phyloP scores from a whole-genome alignment of 1,140 invertebrate genomes.

The Psix sp. region DNA sequence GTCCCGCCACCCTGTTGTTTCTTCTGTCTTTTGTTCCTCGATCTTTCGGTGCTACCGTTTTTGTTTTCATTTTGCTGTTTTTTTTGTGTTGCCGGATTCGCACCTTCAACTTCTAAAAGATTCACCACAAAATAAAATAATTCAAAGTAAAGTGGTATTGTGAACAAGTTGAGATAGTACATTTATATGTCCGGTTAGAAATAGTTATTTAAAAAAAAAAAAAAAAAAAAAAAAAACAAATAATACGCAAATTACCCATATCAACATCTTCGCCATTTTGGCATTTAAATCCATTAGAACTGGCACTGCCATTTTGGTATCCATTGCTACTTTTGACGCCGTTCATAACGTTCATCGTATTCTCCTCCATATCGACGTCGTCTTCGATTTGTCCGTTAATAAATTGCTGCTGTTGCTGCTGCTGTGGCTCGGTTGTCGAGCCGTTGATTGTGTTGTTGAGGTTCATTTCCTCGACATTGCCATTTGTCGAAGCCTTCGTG shows the following conservation, averaged over 20 bases:
- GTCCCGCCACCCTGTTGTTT: too few species aligned
- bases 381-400: constrained; percentile 74
- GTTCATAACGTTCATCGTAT: constrained; percentile 62
- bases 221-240: constrained; percentile 25
- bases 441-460: constrained; percentile 72
- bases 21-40: too few species aligned
- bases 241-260: constrained; percentile 77
- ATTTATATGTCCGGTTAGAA: not conserved
- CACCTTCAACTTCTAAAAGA: constrained; percentile 74
- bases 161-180: constrained; percentile 8
- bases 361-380: constrained; percentile 76
- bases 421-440: constrained; percentile 66
- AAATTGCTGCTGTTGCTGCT: constrained; percentile 70
- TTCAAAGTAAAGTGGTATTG: too few species aligned
- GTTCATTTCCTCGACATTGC: constrained; percentile 76
- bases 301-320: constrained; percentile 82
- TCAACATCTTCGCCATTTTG: constrained; percentile 80
- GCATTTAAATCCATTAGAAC: constrained; percentile 72
- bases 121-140: too few species aligned
- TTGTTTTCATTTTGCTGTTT: constrained; percentile 64
- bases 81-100: constrained; percentile 65
- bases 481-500: constrained; percentile 74
- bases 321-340: constrained; percentile 76
- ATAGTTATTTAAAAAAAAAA: not conserved
- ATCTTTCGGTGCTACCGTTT: constrained; percentile 59